Evolutionary conservation across 1,140 invertebrate genomes (phyloP), one percentile per base, ranked within the genome.

Genomic region (Ctenoplectra terminalis): DNA sequence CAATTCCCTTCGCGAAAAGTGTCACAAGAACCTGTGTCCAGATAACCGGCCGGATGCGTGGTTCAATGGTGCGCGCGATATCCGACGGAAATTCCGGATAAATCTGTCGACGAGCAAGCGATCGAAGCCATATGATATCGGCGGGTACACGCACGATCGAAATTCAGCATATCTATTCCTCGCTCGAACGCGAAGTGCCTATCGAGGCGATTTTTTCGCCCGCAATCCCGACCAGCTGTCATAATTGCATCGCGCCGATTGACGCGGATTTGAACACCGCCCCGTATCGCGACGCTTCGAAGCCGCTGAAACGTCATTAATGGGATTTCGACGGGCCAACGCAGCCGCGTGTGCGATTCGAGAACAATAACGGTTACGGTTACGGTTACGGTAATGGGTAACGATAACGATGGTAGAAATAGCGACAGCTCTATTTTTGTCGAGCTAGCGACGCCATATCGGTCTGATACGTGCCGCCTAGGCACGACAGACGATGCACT

Each of bases 361-460:
- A 46, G 60, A n/a, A 81, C 72, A 67, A 56, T 76, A 76, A 81
- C 63, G 72, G 31, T 76, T 76, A 81, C 54, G 79, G 50, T 76
- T 76, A 81, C 54, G 79, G 50, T 76, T 76, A 81, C 63, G 72
- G 61, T 72, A 75, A 81, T 76, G 72, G 70, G 11, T 2, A 9
- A 13, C 29, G 54, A 78, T 58, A 67, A 67, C 63, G 74, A 26
- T n/a, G 17, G 31, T 17, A 34, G 58, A 48, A 74, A 48, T 46
- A 67, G 40, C 61, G 37, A 76, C 43, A n/a, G 43, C 48, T 54
- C n/a, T 40, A 54, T 76, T 76, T 67, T 67, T 76, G 34, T 23
- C 31, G n/a, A 6, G 26, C 23, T 48, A 17, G 26, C 54, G 26
- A 23, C 17, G 29, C 37, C 17, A 43, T 31, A 48, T 43, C 37